Conservation (phyloP, 2,113 vertebrate species). For the Spermophilus dauricus region DNA sequence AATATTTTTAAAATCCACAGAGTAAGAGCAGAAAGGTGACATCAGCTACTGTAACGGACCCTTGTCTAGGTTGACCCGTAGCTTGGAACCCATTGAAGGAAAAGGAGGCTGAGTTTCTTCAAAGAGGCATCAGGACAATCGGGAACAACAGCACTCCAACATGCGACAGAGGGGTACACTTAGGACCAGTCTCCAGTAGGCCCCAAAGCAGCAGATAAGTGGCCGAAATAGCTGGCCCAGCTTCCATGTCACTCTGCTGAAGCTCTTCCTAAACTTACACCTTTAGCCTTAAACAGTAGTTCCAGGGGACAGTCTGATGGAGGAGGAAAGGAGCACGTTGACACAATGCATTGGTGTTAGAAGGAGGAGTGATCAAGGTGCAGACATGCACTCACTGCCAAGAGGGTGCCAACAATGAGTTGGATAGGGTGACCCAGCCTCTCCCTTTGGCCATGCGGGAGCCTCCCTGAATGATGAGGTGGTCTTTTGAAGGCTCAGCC, state of each 20-base stretch:
- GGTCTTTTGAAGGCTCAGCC: not conserved
- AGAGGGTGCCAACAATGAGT: not conserved
- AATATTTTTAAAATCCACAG: not conserved
- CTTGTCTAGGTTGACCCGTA: not conserved
- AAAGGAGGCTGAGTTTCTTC: not conserved
- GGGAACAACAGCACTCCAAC: not conserved
- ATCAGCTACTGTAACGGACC: not conserved
- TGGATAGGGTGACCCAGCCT: not conserved
- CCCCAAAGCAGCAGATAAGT: not conserved
- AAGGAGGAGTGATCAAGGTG: not conserved
- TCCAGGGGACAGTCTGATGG: too few species aligned
- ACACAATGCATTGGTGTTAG: not conserved
- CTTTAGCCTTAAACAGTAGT: not conserved
- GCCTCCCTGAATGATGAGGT: not conserved
- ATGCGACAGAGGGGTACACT: not conserved
- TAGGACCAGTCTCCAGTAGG: not conserved
- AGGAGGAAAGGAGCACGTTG: not conserved
- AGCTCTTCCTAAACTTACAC: not conserved
- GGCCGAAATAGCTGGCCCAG: too few species aligned
- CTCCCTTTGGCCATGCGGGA: not conserved
- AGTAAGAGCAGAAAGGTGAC: not conserved
- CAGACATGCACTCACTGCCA: not conserved
- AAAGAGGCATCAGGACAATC: not conserved
- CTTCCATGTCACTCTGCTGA: not conserved
- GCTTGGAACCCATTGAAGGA: not conserved